phyloP scores from a whole-genome alignment of 53 echinoderm and acorn worm genomes.

The Arbacia lixula region DNA sequence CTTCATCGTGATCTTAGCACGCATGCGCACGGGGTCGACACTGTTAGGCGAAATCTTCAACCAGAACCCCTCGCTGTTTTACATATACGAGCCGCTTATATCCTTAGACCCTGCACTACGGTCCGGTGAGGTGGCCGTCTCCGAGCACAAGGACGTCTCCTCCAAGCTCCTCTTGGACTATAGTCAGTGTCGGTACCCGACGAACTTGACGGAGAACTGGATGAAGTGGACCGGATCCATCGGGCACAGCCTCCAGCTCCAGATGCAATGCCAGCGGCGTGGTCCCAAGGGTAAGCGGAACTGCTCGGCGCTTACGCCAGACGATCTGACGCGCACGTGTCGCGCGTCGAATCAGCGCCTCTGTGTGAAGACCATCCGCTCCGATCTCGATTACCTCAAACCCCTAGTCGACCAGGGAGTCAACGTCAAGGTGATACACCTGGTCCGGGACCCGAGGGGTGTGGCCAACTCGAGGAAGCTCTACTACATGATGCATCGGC shows the following conservation, averaged over 20 bases:
- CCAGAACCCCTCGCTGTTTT: conserved; percentile 83
- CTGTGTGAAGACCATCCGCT: conserved; percentile 79
- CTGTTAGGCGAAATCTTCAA: conserved; percentile 91
- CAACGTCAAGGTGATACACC: conserved; percentile 89
- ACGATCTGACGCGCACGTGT: neutral
- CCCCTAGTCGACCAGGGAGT: conserved; percentile 68
- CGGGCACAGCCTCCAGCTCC: conserved; percentile 57
- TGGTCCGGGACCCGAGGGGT: conserved; percentile 87
- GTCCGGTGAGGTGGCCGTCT: conserved; percentile 27
- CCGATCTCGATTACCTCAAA: conserved; percentile 68
- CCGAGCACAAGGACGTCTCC: conserved; percentile 31
- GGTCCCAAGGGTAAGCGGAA: conserved; percentile 17
- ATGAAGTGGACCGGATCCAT: conserved; percentile 65
- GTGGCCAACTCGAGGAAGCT: conserved; percentile 83
- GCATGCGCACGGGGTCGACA: conserved; percentile 93
- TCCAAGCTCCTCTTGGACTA: conserved; percentile 59
- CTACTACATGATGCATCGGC: conserved; percentile 56
- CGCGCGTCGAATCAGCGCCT: conserved; percentile 10
- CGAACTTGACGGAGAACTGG: conserved; percentile 46
- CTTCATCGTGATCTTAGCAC: conserved; percentile 71
- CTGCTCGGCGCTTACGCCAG: neutral
- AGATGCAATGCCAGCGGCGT: conserved; percentile 38
- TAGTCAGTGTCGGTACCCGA: conserved; percentile 63
- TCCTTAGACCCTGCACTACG: conserved; percentile 48
- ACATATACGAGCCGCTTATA: conserved; percentile 87